Evolutionary conservation across 2,113 vertebrate species (phyloP), one percentile per base, ranked within the genome.

Genomic region (Vulpes vulpes): DNA sequence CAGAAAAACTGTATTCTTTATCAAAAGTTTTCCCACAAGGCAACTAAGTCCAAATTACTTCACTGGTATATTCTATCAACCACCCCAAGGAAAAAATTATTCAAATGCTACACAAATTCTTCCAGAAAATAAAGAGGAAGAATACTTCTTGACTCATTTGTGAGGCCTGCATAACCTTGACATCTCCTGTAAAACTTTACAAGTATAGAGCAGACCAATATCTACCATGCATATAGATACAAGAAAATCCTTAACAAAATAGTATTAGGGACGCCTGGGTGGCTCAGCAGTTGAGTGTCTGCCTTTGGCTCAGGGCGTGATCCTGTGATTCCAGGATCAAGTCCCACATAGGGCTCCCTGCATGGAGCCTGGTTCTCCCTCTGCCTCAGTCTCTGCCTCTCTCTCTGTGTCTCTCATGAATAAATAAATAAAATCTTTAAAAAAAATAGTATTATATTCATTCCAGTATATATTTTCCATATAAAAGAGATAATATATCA

Each of bases 1-100:
- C 74, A 89, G 23, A 94, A 49, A 89, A 86, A 93, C 76, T 71
- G 10, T 11, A 91, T 96, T 89, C 25, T 74, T 89, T 81, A 84
- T 69, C 23, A 74, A 80, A 93, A 93, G 80, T 15, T 11, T 96
- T 92, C 43, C 74, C 35, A 62, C 14, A 74, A 91, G 51, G 16
- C 91, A 89, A 92, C 32, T 79, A 65, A 35, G 25, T 79, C n/a
- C 57, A 91, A 65, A 87, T 60, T 9, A 4, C 53, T 87, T 95
- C 64, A 73, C n/a, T 78, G 43, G 30, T 65, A 83, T 71, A 83
- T 38, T 81, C 49, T 62, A 49, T 32, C 57, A 16, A 67, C 10
- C 9, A 79, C 49, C 35, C 9, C 69, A 67, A 83, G 59, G 32
- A 73, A 97, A 35, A 94, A 60, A 80, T 64, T 78, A 80, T 57